phyloP scores from a whole-genome alignment of 2,888 invertebrate genomes.

The Eupithecia pulchellata region DNA sequence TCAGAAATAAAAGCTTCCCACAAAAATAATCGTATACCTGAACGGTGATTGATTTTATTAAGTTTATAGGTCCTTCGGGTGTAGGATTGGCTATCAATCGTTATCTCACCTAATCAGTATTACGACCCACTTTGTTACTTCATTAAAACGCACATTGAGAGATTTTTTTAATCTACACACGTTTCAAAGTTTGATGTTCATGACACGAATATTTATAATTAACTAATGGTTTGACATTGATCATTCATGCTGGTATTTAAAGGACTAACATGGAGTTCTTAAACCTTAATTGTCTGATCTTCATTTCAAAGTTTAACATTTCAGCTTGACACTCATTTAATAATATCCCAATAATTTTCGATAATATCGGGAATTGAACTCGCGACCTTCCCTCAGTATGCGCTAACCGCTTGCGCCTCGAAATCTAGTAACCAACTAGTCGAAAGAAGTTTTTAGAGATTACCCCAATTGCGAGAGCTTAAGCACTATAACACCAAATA shows the following conservation, averaged over 20 bases:
- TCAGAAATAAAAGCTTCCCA: not conserved
- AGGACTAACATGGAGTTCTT: not conserved
- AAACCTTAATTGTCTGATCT: no score
- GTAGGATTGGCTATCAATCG: conserved; percentile 31
- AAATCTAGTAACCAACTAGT: no score
- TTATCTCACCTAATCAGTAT: conserved; percentile 52
- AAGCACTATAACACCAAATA: no score
- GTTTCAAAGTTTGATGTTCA: not conserved
- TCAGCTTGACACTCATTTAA: no score
- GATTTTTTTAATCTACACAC: not conserved
- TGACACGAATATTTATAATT: no score
- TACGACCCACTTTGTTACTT: conserved; percentile 48
- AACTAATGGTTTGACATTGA: not conserved
- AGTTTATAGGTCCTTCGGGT: not conserved
- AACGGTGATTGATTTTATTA: not conserved
- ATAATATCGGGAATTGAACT: no score
- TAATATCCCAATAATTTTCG: no score
- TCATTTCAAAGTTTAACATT: no score
- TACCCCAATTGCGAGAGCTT: no score
- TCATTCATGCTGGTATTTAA: not conserved
- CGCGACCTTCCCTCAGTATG: no score
- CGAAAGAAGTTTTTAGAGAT: no score
- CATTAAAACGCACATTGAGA: conserved; percentile 19
- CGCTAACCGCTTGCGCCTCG: no score
- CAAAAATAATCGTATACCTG: not conserved